These are phyloP conservation scores for Globodera rostochiensis DNA, from an alignment of 1,140 invertebrate genomes.

Conservation along the genomic window DNA sequence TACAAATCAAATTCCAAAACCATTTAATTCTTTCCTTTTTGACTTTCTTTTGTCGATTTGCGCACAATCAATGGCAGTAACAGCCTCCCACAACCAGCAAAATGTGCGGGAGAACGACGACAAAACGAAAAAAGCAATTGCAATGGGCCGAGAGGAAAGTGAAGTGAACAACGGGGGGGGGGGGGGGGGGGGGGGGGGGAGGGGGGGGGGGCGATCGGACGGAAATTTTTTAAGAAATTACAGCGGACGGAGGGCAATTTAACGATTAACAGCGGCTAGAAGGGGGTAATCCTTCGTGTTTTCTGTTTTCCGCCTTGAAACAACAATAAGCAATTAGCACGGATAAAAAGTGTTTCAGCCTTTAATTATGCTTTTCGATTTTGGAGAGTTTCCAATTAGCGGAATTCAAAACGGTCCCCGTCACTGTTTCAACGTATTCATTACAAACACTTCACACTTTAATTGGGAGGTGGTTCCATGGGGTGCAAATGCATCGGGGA, in stretches of 20 bases:
- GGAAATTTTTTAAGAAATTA: neutral
- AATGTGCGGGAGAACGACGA: neutral
- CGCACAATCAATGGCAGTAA: neutral
- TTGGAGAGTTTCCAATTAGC: no score
- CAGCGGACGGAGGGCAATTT: neutral
- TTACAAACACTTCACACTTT: no score
- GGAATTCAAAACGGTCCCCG: no score
- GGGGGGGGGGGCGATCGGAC: neutral
- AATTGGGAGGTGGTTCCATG: no score
- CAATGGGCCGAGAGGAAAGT: neutral
- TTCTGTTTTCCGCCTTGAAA: neutral
- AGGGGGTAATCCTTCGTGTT: neutral
- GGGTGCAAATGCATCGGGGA: no score
- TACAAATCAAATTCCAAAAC: neutral
- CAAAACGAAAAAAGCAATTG: no score
- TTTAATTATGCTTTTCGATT: no score
- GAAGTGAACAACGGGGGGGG: neutral
- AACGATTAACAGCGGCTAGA: neutral
- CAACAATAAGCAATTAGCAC: no score
- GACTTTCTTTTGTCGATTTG: neutral
- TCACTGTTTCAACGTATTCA: no score
- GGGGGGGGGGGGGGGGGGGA: no score
- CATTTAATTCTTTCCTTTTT: neutral
- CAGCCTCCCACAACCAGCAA: neutral
- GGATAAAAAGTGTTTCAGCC: no score